Evolutionary conservation across 2,113 vertebrate genomes (phyloP).

Genomic region (Tichodroma muraria): DNA sequence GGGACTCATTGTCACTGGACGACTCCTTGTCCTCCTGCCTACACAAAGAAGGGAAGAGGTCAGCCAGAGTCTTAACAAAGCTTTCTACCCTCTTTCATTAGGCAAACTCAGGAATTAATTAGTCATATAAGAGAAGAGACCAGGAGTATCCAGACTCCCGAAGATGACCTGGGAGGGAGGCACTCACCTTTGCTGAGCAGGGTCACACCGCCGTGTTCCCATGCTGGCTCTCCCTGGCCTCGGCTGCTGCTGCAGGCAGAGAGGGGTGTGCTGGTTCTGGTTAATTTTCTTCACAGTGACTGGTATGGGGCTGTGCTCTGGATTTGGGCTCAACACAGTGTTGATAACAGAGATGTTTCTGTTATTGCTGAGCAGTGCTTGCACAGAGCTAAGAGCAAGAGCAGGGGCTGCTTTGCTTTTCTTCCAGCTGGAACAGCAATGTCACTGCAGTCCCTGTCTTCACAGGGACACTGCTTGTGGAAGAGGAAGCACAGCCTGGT

Average conservation of each 20-base stretch:
- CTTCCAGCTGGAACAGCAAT: not conserved
- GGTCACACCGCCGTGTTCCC: not conserved
- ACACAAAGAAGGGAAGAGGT: not conserved
- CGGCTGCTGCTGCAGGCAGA: slow-evolving; percentile 64
- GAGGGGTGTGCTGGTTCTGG: not conserved
- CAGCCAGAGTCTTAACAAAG: not conserved
- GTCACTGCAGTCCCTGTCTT: not conserved
- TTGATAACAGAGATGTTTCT: not conserved
- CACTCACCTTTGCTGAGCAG: slow-evolving; percentile 66
- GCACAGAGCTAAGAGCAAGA: not conserved
- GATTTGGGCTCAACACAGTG: not conserved
- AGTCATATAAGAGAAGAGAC: not conserved
- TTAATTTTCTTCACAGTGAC: not conserved
- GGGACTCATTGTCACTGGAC: slow-evolving; percentile 65
- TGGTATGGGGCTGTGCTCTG: not conserved
- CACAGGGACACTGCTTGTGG: not conserved
- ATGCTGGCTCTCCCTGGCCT: slow-evolving; percentile 44
- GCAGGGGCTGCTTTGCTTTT: not conserved
- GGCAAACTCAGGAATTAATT: not conserved
- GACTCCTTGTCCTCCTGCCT: slow-evolving; percentile 62
- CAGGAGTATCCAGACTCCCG: not conserved
- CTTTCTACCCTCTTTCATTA: not conserved
- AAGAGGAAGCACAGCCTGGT: not conserved
- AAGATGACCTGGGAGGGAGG: not conserved
- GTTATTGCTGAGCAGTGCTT: not conserved